phyloP scores from a whole-genome alignment of 2,797 vertebrate species.

The Xyrichtys novacula region DNA sequence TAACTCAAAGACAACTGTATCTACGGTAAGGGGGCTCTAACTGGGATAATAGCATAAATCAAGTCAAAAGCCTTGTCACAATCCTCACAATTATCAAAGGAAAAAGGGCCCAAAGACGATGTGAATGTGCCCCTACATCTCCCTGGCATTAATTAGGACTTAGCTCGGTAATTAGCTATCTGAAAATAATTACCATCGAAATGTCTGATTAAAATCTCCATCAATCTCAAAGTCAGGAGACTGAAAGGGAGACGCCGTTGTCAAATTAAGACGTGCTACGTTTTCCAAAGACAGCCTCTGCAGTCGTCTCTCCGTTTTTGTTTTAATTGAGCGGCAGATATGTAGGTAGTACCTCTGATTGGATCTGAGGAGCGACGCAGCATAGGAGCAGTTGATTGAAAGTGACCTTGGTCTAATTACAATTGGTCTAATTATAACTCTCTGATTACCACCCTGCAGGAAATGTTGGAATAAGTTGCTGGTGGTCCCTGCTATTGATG shows the following conservation, averaged over 20 bases:
- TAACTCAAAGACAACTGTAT: conserved; percentile 24
- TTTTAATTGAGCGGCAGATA: conserved; percentile 74
- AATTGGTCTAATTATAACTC: conserved; percentile 78
- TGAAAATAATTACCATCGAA: conserved; percentile 78
- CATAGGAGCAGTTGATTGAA: conserved; percentile 76
- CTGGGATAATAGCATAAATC: conserved; percentile 50
- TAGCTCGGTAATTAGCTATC: conserved; percentile 71
- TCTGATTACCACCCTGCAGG: conserved; percentile 74
- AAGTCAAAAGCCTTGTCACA: conserved; percentile 47
- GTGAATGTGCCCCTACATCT: conserved; percentile 43
- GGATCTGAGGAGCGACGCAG: conserved; percentile 59
- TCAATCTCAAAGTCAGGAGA: conserved; percentile 71
- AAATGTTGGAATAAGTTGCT: conserved; percentile 62
- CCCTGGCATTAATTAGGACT: conserved; percentile 69
- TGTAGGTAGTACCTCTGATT: conserved; percentile 67
- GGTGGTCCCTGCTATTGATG: conserved; percentile 48
- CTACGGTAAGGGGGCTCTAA: conserved; percentile 37
- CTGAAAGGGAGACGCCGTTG: conserved; percentile 42
- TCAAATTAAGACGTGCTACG: conserved; percentile 49
- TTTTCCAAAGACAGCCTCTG: conserved; percentile 42
- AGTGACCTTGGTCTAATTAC: conserved; percentile 82
- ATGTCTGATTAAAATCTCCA: conserved; percentile 75
- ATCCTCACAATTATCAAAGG: conserved; percentile 56
- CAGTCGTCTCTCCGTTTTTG: conserved; percentile 59
- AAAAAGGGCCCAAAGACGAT: conserved; percentile 54